Conservation (phyloP, 1,140 invertebrate species). For the Scaptomyza hsui region DNA sequence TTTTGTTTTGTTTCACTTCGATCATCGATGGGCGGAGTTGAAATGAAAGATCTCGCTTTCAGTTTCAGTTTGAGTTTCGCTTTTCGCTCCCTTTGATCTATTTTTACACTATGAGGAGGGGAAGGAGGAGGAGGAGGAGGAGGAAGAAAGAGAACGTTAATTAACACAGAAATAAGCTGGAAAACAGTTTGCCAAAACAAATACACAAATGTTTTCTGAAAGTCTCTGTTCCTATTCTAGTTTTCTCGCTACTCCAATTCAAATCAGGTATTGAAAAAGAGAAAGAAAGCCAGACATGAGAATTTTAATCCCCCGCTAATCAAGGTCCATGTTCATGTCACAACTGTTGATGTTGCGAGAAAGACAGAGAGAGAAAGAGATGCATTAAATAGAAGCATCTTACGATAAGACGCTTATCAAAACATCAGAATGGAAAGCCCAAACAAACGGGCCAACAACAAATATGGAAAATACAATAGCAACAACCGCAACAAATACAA, state of each 20-base stretch:
- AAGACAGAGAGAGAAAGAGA: background rate
- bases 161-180: background rate
- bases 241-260: too few relatives aligned
- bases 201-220: too few relatives aligned
- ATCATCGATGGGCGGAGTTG: background rate
- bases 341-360: background rate
- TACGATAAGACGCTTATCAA: constrained; percentile 46
- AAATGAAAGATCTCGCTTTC: background rate
- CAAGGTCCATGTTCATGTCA: background rate
- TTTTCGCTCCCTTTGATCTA: constrained; percentile 31
- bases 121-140: too few relatives aligned
- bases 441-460: constrained; percentile 19
- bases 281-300: too few relatives aligned
- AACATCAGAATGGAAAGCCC: constrained; percentile 23
- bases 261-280: too few relatives aligned
- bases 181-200: background rate
- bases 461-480: constrained; percentile 9
- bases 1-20: background rate
- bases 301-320: background rate
- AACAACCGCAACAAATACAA: background rate
- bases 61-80: background rate
- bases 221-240: too few relatives aligned
- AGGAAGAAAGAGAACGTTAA: background rate
- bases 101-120: too few relatives aligned
- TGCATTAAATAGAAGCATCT: constrained; percentile 24